Evolutionary conservation across 35 echinoderm and acorn worm genomes (phyloP).

Genomic region (Strongylocentrotus purpuratus): DNA sequence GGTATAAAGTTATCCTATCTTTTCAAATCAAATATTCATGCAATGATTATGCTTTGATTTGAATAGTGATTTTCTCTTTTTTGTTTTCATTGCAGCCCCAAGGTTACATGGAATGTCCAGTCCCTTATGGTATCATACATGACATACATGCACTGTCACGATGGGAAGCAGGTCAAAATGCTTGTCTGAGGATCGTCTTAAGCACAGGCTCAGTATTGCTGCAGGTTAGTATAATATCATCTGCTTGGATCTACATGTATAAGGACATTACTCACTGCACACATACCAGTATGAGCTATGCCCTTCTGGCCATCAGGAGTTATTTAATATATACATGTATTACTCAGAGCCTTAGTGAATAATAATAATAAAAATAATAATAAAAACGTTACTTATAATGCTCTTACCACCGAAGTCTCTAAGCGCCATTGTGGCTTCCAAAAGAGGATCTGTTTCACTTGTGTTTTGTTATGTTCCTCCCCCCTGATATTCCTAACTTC

Average conservation of each 20-base stretch:
- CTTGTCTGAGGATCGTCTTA: conserved; percentile 88
- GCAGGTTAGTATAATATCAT: conserved; percentile 93
- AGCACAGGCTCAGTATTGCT: conserved; percentile 92
- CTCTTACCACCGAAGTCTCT: too few relatives aligned
- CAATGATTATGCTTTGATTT: not conserved
- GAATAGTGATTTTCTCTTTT: not conserved
- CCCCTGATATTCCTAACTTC: too few relatives aligned
- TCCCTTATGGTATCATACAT: conserved; percentile 96
- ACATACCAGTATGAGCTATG: too few relatives aligned
- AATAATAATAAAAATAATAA: too few relatives aligned
- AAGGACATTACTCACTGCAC: not conserved
- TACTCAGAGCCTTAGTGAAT: too few relatives aligned
- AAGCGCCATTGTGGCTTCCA: too few relatives aligned
- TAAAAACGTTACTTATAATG: too few relatives aligned
- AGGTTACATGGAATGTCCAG: conserved; percentile 92
- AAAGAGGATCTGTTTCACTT: too few relatives aligned
- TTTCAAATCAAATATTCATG: not conserved
- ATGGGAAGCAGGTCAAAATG: conserved; percentile 97
- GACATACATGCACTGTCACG: conserved; percentile 92
- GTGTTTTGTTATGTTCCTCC: too few relatives aligned
- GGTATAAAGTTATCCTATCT: not conserved
- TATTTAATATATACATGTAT: too few relatives aligned
- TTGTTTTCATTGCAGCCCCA: conserved; percentile 62
- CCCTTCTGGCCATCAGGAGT: too few relatives aligned
- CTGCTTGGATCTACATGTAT: too few relatives aligned